Percentiles rank a stretch among this genome's conserved stretches.
Conservation (phyloP, 2,888 invertebrate genomes). For the Metacarcinus magister region DNA sequence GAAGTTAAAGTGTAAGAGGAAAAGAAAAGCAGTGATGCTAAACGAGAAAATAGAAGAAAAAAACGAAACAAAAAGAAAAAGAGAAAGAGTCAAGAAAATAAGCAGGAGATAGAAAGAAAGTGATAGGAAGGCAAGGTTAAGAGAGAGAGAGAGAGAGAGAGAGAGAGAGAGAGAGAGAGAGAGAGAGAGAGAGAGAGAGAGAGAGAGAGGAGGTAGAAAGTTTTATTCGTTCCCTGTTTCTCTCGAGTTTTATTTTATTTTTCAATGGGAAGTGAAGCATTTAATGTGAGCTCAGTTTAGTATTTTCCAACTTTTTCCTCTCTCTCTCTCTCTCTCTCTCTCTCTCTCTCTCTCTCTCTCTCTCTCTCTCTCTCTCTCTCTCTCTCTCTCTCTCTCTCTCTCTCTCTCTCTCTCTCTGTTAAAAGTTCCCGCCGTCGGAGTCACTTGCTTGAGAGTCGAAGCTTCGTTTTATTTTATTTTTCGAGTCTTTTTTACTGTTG, state of each 20-base stretch:
- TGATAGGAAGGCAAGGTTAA: neutral
- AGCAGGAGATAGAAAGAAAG: slow-evolving; percentile 3
- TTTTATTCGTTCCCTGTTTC: slow-evolving; percentile 19
- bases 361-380: slow-evolving; percentile 44
- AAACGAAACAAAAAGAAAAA: neutral
- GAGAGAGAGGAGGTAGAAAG: neutral
- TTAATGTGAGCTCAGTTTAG: slow-evolving; percentile 44
- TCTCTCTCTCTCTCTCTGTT: slow-evolving; percentile 29
- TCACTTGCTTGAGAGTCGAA: neutral
- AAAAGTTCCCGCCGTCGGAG: neutral
- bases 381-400: slow-evolving; percentile 48
- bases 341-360: slow-evolving; percentile 27
- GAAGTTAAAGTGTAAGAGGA: neutral
- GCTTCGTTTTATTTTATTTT: slow-evolving; percentile 8
- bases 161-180: neutral
- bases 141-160: no score
- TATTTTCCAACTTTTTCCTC: neutral
- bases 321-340: neutral
- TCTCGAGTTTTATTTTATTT: slow-evolving; percentile 19
- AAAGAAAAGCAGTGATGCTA: neutral
- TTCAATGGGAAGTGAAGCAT: neutral
- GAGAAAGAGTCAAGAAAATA: neutral
- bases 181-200: neutral
- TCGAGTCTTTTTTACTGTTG: neutral
- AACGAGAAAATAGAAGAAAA: neutral